Evolutionary conservation across 2,888 invertebrate genomes (phyloP).

Genomic region (Papilio gigon): DNA sequence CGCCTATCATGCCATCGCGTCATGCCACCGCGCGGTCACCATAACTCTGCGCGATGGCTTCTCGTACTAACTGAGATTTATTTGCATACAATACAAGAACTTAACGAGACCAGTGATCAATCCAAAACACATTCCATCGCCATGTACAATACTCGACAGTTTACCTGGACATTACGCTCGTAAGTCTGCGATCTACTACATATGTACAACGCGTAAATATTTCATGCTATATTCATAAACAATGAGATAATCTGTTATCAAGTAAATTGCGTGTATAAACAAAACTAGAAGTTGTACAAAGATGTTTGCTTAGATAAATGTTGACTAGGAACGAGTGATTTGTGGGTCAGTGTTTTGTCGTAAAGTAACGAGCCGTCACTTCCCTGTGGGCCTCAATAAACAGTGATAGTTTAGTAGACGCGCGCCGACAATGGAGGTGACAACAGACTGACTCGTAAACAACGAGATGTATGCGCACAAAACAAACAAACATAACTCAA

Average conservation of each 20-base stretch:
- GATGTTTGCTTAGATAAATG: constrained; percentile 51
- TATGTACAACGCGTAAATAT: background rate
- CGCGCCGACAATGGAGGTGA: constrained; percentile 54
- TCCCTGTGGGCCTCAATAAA: constrained; percentile 54
- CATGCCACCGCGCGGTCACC: constrained; percentile 56
- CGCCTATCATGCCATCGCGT: constrained; percentile 66
- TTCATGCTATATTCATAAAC: too few species aligned
- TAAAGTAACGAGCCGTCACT: constrained; percentile 53
- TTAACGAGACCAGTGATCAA: constrained; percentile 49
- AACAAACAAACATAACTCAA: constrained; percentile 55
- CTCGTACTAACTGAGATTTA: constrained; percentile 58
- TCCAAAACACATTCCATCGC: constrained; percentile 57
- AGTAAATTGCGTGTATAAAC: background rate
- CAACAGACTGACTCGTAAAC: constrained; percentile 63
- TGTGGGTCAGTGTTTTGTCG: constrained; percentile 51
- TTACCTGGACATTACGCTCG: constrained; percentile 25
- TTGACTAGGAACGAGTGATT: constrained; percentile 51
- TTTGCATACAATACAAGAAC: constrained; percentile 76
- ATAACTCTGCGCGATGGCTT: constrained; percentile 71
- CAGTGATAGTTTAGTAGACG: constrained; percentile 54
- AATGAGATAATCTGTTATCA: background rate
- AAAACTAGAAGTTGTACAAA: constrained; percentile 18
- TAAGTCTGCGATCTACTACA: background rate
- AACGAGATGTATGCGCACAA: constrained; percentile 49
- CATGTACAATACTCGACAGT: constrained; percentile 39